Base-by-base conservation (phyloP, 2,888 invertebrate species). In the Cheilosia soror region DNA sequence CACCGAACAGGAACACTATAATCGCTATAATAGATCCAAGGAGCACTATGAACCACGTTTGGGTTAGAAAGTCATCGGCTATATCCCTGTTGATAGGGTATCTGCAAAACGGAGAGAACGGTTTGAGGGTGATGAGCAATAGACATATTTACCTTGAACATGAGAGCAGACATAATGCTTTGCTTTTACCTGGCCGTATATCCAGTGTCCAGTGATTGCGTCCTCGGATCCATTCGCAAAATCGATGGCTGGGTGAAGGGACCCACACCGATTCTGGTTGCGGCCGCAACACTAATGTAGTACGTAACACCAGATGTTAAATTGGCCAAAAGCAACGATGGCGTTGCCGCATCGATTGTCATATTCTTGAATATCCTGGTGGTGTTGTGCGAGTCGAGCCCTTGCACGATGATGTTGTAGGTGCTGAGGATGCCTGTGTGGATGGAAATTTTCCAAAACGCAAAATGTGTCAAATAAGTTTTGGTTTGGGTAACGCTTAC, bases 41-140 rank as follows among this genome's bases (percentile, higher is more conserved):
- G 89, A 97, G 94, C 88, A 96, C 96, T 93, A 97, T 96, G 93
- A 97, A 97, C 97, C 97, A 97, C 82, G 97, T 96, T 93, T 97
- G 96, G 89, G 96, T 96, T 90, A 96, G 94, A 90, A 96, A 95
- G 92, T 96, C 96, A 89, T 95, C 95, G 87, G 95, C 94, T 89
- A 93, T 91, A 92, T 92, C 92, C 88, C 92, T 92, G 91, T 91
- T 92, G 89, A 92, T 92, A 89, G 93, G 94, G 91, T 94, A 93
- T 88, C 90, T 94, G 93, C 89, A 93, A 81, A 80, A 37, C 37
- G 65, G 51, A 55, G 44, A 20, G 5, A 44, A 2, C 5, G 44
- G 7, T 1, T 11, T 40, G 20, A n/a, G 9, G 37, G 7, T n/a
- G 57, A 29, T 15, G 37, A 20, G 40, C 51, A 27, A 27, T 31